phyloP scores from a whole-genome alignment of 2,113 vertebrate genomes.

The Tychaedon coryphoeus region DNA sequence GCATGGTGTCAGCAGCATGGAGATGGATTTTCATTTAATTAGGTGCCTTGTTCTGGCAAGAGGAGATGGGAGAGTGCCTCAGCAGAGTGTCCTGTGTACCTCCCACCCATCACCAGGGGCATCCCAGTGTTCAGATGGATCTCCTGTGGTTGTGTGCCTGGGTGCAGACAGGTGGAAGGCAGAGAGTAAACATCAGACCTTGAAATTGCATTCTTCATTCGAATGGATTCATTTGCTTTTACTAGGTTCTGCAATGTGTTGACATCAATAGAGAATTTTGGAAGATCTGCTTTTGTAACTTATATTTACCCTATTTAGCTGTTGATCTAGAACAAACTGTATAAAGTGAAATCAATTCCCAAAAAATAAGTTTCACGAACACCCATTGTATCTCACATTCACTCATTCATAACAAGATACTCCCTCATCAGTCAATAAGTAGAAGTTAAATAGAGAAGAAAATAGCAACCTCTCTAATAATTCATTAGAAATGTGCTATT shows the following conservation, averaged over 20 bases:
- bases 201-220: not conserved
- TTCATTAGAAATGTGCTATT: not conserved
- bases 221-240: accelerated
- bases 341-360: not conserved
- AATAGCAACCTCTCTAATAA: not conserved
- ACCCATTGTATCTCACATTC: not conserved
- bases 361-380: not conserved
- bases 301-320: not conserved
- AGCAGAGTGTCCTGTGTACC: not conserved
- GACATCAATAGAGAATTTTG: not conserved
- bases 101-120: accelerated
- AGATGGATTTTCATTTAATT: not conserved
- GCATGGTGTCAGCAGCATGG: not conserved
- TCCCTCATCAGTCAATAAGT: not conserved
- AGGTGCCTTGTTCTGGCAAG: not conserved
- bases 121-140: not conserved
- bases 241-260: not conserved
- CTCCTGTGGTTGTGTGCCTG: not conserved
- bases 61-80: not conserved
- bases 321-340: not conserved
- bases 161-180: not conserved
- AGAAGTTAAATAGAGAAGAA: not conserved
- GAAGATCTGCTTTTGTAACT: not conserved
- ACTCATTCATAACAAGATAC: not conserved
- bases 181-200: not conserved